Evolutionary conservation across 2,113 vertebrate species (phyloP).

Genomic region (Ammodramus savannarum): DNA sequence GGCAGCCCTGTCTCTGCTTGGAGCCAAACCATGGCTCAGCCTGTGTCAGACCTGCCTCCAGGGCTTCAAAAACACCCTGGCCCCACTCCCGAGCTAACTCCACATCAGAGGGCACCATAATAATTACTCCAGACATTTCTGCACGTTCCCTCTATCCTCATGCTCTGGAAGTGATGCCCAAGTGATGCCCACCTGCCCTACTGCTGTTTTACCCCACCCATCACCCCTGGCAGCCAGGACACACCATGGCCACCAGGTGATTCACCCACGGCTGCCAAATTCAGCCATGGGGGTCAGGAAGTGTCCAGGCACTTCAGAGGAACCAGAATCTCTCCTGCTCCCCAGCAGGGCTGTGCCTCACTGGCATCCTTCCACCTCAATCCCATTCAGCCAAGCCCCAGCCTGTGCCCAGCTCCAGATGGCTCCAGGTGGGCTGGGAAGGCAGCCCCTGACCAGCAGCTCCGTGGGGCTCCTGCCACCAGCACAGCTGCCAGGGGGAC

Average conservation of each 20-base stretch:
- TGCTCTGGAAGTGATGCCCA: background rate
- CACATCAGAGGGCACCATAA: background rate
- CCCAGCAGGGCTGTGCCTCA: background rate
- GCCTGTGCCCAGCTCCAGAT: background rate
- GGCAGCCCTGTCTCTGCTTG: fast-evolving
- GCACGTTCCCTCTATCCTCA: background rate
- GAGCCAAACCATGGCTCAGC: background rate
- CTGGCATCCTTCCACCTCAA: background rate
- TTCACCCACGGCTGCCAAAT: background rate
- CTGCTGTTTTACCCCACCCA: background rate
- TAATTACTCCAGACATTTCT: background rate
- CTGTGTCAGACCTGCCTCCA: background rate
- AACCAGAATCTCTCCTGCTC: background rate
- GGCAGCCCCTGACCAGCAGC: background rate
- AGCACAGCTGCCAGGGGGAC: background rate
- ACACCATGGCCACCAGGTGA: fast-evolving
- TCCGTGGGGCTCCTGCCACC: background rate
- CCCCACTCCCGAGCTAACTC: fast-evolving
- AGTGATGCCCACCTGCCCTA: background rate
- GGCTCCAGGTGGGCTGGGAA: background rate
- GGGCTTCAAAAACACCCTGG: background rate
- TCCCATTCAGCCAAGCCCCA: background rate
- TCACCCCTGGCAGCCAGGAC: background rate
- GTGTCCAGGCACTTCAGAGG: background rate
- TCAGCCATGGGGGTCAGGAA: background rate